Evolutionary conservation across 1,140 invertebrate genomes (phyloP).

Genomic region (Heliconius eleuchia): DNA sequence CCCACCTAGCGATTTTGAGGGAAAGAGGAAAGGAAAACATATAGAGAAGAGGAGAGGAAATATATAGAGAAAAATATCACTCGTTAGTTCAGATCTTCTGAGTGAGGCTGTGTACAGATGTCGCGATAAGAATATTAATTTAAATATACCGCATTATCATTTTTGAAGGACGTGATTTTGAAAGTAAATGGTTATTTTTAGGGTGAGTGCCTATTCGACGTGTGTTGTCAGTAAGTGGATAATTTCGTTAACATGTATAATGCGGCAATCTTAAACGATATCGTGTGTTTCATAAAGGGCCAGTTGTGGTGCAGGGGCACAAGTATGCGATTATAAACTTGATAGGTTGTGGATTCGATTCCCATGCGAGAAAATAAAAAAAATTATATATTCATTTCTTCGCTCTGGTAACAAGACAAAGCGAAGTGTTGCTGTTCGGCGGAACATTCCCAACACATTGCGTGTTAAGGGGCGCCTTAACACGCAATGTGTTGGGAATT

Average conservation of each 20-base stretch:
- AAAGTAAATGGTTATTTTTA: constrained; percentile 23
- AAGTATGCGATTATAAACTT: no score
- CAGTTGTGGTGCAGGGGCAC: no score
- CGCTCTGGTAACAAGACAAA: no score
- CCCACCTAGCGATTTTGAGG: not conserved
- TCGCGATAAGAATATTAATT: constrained; percentile 40
- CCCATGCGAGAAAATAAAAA: no score
- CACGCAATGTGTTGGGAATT: no score
- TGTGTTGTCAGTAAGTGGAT: constrained; percentile 11
- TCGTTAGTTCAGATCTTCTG: constrained; percentile 40
- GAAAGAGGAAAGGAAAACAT: not conserved
- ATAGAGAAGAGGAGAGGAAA: no score
- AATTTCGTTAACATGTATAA: constrained; percentile 15
- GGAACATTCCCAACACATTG: no score
- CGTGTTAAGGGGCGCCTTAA: no score
- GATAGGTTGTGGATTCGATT: not conserved
- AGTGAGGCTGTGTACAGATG: constrained; percentile 36
- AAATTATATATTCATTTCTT: no score
- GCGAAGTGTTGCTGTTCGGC: no score
- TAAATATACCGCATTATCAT: constrained; percentile 25
- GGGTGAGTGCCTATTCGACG: constrained; percentile 3
- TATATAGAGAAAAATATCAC: constrained; percentile 21
- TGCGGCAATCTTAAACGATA: not conserved
- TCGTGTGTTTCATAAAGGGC: no score
- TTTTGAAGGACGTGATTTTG: constrained; percentile 35